Base-by-base conservation (phyloP, 1,140 invertebrate species). In the Sinonovacula constricta region DNA sequence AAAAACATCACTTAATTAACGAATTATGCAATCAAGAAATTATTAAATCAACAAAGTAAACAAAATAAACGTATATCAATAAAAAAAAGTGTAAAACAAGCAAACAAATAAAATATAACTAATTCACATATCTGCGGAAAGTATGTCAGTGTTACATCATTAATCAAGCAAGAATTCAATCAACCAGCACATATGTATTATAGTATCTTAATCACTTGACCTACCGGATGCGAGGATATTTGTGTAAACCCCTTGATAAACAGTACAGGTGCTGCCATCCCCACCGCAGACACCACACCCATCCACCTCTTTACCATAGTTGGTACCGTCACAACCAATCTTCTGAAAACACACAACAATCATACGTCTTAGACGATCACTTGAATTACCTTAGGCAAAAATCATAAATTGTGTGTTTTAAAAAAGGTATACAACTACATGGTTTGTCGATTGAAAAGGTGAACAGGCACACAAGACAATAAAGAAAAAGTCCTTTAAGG, bases 281-380 rank as follows among this genome's bases (percentile, higher is more conserved):
- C 75, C 75, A 30, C 49, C 66, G 49, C 75, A 78, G 1, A 69
- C 57, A 14, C 75, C 75, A 24, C 75, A 78, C 34, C 75, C 57
- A 31, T 78, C 75, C 7, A 30, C 5, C 18, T 22, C 12, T 26
- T 5, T 24, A 10, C 39, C 18, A 18, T 30, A 53, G 26, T 59
- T 54, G 14, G 12, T 36, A 36, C 49, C 49, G 33, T 68, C 66
- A 53, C 75, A 78, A 18, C 65, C 75, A 49, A 78, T 68, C 54
- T 53, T 57, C 75, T 78, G 26, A 18, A 76, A 30, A 7, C 7
- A 45, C 7, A 45, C 7, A 45, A 45, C 39, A 45, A 45, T 18
- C 7, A 45, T 45, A 45, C 39, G 18, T 45, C n/a, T n/a, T n/a
- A n/a, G n/a, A n/a, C n/a, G n/a, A n/a, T n/a, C n/a, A n/a, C n/a